A percentile compares a stretch with the other conserved stretches of the same genome.
These are phyloP conservation scores for Nannoperca australis DNA, from an alignment of 2,797 vertebrate genomes.

Conservation along the genomic window DNA sequence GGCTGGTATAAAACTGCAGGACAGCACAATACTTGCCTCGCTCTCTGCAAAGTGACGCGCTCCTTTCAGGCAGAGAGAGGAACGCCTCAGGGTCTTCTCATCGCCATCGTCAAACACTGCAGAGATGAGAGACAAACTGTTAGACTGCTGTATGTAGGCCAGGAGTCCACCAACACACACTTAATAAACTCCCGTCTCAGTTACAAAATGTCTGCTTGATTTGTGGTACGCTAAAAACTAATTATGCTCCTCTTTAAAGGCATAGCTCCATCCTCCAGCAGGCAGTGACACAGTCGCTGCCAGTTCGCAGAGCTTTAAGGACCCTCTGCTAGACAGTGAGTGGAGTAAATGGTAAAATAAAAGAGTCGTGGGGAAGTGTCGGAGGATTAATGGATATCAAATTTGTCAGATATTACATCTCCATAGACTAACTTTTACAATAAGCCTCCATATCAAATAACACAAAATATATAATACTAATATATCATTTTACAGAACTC, in stretches of 20 bases:
- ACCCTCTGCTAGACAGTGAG: constrained; percentile 2
- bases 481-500: not conserved
- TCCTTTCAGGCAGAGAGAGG: constrained; percentile 89
- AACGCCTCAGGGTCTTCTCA: constrained; percentile 89
- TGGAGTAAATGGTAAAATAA: constrained; percentile 14
- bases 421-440: not conserved
- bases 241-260: constrained; percentile 19
- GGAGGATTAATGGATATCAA: not conserved
- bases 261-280: constrained; percentile 20
- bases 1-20: constrained; percentile 11
- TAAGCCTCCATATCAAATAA: not conserved
- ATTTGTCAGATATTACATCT: not conserved
- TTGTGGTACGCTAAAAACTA: constrained; percentile 41
- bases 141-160: constrained; percentile 54
- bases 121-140: constrained; percentile 53
- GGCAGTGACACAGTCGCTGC: constrained; percentile 11
- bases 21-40: constrained; percentile 78
- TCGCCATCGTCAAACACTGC: constrained; percentile 90
- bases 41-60: constrained; percentile 90
- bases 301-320: constrained; percentile 30
- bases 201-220: constrained; percentile 42
- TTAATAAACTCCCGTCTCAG: constrained; percentile 12
- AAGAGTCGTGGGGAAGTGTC: not conserved
- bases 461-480: not conserved
- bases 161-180: constrained; percentile 37